Conservation (phyloP, 2,113 vertebrate species). For the Phylloscopus whistleri region DNA sequence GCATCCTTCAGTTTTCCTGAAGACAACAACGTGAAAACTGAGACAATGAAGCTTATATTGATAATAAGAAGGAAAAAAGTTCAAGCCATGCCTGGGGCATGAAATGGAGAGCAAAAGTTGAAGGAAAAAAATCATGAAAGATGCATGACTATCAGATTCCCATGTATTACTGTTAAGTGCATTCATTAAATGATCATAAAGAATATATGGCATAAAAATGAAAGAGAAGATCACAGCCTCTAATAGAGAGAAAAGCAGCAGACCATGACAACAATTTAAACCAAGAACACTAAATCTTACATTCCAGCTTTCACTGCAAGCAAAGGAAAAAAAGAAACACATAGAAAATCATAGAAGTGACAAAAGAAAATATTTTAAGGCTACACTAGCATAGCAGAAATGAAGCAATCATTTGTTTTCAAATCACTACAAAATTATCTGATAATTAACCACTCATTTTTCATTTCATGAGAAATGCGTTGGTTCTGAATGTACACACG, state of each 20-base stretch:
- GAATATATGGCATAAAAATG: slow-evolving; percentile 21
- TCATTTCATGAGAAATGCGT: neutral
- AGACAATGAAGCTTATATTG: neutral
- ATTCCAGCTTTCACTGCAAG: neutral
- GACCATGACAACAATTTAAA: slow-evolving; percentile 6
- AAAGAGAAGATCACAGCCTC: neutral
- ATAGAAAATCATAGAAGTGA: neutral
- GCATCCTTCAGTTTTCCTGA: neutral
- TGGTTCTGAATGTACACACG: neutral
- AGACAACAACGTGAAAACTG: neutral
- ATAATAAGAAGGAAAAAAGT: neutral
- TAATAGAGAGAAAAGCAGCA: slow-evolving; percentile 9
- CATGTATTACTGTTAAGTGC: slow-evolving; percentile 14
- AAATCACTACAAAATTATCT: neutral
- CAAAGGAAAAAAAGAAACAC: neutral
- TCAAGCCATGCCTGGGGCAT: neutral
- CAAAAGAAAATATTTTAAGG: neutral
- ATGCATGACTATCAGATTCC: slow-evolving; percentile 15
- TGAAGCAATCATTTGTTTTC: neutral
- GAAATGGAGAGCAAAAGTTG: neutral
- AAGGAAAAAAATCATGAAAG: slow-evolving; percentile 36
- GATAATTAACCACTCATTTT: neutral
- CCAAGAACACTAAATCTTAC: neutral
- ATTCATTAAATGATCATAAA: slow-evolving; percentile 49
- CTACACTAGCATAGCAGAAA: neutral